These are phyloP conservation scores for Drosophila sturtevanti DNA, from an alignment of 1,140 invertebrate species.

Conservation along the genomic window DNA sequence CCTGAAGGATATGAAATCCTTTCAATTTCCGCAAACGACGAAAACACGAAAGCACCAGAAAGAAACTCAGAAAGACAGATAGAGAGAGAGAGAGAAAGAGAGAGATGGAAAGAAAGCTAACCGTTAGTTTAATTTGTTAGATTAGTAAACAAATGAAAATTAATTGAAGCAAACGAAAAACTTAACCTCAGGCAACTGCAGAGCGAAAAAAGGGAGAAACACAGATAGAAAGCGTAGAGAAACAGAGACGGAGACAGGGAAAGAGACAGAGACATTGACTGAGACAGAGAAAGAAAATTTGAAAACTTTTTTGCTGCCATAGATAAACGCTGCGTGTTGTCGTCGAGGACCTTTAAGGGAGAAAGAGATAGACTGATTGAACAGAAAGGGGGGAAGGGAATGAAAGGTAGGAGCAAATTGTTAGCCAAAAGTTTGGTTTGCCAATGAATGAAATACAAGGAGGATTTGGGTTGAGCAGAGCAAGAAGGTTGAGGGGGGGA, in stretches of 20 bases:
- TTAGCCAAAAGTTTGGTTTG: constrained; percentile 19
- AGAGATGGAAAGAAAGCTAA: constrained; percentile 29
- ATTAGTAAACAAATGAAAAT: constrained; percentile 82
- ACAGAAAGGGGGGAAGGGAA: neutral
- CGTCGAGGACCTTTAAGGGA: constrained; percentile 40
- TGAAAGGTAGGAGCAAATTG: constrained; percentile 67
- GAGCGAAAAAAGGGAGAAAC: neutral
- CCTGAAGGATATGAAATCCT: constrained; percentile 44
- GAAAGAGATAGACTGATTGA: neutral
- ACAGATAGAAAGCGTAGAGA: neutral
- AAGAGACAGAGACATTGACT: neutral
- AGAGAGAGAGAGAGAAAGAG: neutral
- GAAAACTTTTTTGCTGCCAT: constrained; percentile 64
- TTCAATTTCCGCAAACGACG: constrained; percentile 50
- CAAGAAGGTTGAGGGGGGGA: constrained; percentile 9
- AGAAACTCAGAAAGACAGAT: constrained; percentile 15
- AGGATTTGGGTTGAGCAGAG: constrained; percentile 12
- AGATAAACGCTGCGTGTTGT: constrained; percentile 63
- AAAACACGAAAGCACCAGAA: constrained; percentile 30
- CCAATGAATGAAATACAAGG: constrained; percentile 12
- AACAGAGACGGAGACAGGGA: constrained; percentile 16
- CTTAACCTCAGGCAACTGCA: constrained; percentile 60
- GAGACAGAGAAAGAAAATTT: constrained; percentile 16
- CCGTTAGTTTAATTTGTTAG: constrained; percentile 81
- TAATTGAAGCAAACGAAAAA: constrained; percentile 82